Evolutionary conservation across 2,797 vertebrate genomes (phyloP).

Genomic region (Argya squamiceps): DNA sequence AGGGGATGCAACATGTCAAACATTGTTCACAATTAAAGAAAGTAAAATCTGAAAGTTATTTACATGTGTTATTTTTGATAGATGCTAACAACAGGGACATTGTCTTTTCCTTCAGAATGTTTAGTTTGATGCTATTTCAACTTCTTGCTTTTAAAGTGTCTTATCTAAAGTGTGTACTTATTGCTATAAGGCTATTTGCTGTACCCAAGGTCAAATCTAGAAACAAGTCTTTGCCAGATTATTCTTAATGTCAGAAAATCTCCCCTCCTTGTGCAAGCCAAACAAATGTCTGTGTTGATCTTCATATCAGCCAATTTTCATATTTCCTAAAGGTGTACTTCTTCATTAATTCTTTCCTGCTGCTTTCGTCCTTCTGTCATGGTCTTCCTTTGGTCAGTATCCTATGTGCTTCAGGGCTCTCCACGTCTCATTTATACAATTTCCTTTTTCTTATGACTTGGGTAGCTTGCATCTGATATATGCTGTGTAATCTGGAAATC

Average conservation of each 20-base stretch:
- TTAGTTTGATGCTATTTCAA: conserved; percentile 48
- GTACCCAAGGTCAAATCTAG: neutral
- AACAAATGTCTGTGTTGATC: accelerated
- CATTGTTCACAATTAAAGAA: neutral
- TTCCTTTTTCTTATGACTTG: neutral
- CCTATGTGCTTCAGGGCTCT: neutral
- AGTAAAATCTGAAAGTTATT: neutral
- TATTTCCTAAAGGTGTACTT: neutral
- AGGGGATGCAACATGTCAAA: neutral
- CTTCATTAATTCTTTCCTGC: neutral
- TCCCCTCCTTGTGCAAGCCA: neutral
- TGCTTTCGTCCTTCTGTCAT: neutral
- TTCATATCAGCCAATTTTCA: neutral
- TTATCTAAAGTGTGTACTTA: neutral
- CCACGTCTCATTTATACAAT: neutral
- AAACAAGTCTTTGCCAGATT: neutral
- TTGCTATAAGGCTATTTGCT: neutral
- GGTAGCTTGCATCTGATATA: neutral
- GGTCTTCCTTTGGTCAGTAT: neutral
- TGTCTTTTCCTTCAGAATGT: conserved; percentile 22
- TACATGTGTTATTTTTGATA: neutral
- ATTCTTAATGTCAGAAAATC: neutral
- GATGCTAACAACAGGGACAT: neutral
- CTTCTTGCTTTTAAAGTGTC: conserved; percentile 23
- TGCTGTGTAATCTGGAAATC: neutral